Percentiles rank a stretch among this genome's conserved stretches.
phyloP scores from a whole-genome alignment of 2,797 vertebrate genomes.

The Trichosurus vulpecula region DNA sequence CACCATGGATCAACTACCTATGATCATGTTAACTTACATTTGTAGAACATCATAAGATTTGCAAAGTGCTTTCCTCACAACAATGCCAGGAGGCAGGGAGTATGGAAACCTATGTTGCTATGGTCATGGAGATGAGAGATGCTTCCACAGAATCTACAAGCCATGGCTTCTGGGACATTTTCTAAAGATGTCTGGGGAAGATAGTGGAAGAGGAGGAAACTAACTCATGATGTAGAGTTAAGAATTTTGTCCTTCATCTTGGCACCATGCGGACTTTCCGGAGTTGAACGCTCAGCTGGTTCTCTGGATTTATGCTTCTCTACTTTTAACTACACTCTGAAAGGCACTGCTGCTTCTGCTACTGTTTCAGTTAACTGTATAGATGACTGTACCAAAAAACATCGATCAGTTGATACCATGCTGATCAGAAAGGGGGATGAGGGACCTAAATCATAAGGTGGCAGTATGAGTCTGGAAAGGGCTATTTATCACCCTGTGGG shows the following conservation, averaged over 20 bases:
- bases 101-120: neutral
- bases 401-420: neutral
- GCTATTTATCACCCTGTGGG: neutral
- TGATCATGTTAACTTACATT: neutral
- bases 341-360: neutral
- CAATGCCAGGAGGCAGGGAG: neutral
- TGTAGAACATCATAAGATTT: neutral
- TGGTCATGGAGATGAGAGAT: neutral
- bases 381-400: neutral
- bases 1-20: neutral
- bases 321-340: neutral
- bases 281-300: neutral
- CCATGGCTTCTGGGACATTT: neutral
- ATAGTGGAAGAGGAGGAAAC: neutral
- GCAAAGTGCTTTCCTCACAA: neutral
- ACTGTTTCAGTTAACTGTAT: neutral
- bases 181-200: neutral
- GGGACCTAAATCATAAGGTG: neutral
- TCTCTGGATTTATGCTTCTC: neutral
- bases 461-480: neutral
- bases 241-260: neutral
- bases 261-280: neutral
- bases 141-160: neutral
- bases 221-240: neutral
- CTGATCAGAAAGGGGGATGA: neutral